These are phyloP conservation scores for Xestia sexstrigata DNA, from an alignment of 2,888 invertebrate species.

Conservation along the genomic window DNA sequence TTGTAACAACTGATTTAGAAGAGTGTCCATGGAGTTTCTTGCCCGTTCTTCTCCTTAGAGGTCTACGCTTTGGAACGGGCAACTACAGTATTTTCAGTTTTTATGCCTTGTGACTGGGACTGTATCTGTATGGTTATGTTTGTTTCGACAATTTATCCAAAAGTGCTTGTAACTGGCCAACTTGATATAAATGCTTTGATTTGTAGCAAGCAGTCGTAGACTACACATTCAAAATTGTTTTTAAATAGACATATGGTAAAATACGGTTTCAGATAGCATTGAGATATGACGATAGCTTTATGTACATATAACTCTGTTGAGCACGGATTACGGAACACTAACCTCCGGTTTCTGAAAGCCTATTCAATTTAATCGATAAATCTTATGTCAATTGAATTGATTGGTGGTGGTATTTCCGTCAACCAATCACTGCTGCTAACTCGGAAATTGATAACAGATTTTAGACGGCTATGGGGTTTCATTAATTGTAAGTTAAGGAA, in stretches of 20 bases:
- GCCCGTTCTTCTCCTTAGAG: too few relatives aligned
- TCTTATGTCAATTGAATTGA: slow-evolving; percentile 18
- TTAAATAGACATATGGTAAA: neutral
- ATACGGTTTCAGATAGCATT: neutral
- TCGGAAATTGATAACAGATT: neutral
- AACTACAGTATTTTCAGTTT: too few relatives aligned
- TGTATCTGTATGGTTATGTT: too few relatives aligned
- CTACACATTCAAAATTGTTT: neutral
- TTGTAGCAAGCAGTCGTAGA: neutral
- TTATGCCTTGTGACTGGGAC: too few relatives aligned
- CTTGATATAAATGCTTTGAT: too few relatives aligned
- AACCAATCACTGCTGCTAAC: neutral
- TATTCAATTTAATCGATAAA: slow-evolving; percentile 24
- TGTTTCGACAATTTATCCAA: too few relatives aligned
- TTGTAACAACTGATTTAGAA: too few relatives aligned
- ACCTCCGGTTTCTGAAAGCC: slow-evolving; percentile 3
- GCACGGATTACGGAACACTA: slow-evolving; percentile 14
- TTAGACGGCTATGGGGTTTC: neutral
- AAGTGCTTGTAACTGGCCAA: too few relatives aligned
- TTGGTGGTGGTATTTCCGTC: neutral
- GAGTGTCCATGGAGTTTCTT: too few relatives aligned
- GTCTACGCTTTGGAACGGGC: too few relatives aligned
- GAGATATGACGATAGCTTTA: slow-evolving; percentile 2
- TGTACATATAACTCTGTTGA: slow-evolving; percentile 3
- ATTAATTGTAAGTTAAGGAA: neutral